These are phyloP conservation scores for Pteria penguin DNA, from an alignment of 2,888 invertebrate species.

Conservation along the genomic window DNA sequence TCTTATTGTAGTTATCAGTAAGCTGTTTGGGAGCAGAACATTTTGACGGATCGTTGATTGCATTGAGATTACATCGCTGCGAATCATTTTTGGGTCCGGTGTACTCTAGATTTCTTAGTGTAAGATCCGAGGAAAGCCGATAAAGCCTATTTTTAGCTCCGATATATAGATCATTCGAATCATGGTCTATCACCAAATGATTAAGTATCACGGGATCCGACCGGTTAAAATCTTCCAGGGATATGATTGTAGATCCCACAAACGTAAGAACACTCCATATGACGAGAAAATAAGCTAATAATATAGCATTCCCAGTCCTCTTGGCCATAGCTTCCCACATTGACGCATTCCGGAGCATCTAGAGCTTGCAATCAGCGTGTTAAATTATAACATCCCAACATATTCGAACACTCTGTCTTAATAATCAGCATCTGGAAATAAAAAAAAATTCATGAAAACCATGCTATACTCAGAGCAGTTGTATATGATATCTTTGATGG, in stretches of 20 bases:
- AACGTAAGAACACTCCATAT: background rate
- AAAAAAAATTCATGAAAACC: too few relatives aligned
- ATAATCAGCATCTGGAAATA: too few relatives aligned
- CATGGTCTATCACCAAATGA: slow-evolving; percentile 1
- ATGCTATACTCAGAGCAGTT: too few relatives aligned
- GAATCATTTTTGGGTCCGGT: slow-evolving; percentile 87
- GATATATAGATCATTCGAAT: slow-evolving; percentile 83
- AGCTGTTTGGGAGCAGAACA: slow-evolving; percentile 54
- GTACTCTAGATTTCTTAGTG: slow-evolving; percentile 86
- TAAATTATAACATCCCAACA: too few relatives aligned
- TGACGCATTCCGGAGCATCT: too few relatives aligned
- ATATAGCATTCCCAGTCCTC: background rate
- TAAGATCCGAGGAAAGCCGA: slow-evolving; percentile 93
- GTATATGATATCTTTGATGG: too few relatives aligned
- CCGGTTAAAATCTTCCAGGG: background rate
- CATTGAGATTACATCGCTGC: slow-evolving; percentile 87
- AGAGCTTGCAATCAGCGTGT: too few relatives aligned
- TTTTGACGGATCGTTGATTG: slow-evolving; percentile 39
- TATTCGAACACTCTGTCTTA: too few relatives aligned
- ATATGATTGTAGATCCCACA: background rate
- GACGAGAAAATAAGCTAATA: too few relatives aligned
- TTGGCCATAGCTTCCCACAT: background rate
- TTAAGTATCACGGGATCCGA: background rate
- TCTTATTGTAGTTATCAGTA: slow-evolving; percentile 75
- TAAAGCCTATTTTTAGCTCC: slow-evolving; percentile 96